These are phyloP conservation scores for Acrocephalus scirpaceus DNA, from an alignment of 2,797 vertebrate genomes.

Conservation along the genomic window DNA sequence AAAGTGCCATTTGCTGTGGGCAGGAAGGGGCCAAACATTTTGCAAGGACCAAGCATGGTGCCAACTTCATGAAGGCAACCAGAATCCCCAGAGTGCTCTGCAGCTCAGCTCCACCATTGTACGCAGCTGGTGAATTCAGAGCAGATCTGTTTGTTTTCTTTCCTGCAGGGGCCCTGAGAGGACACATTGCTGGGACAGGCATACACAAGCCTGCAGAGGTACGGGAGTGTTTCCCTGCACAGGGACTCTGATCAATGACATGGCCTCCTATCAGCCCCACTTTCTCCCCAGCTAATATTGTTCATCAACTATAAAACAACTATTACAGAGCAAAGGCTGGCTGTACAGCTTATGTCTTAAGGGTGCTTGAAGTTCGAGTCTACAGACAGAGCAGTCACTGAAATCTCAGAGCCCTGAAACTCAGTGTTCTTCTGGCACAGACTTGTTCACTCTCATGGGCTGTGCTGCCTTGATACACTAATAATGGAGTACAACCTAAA, in stretches of 20 bases:
- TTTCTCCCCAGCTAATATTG: neutral
- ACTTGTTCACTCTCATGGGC: neutral
- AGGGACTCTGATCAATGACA: fast-evolving
- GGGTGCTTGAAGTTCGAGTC: fast-evolving
- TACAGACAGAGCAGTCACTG: neutral
- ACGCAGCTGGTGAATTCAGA: neutral
- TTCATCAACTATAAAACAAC: neutral
- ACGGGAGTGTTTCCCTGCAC: fast-evolving
- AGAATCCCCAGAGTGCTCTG: neutral
- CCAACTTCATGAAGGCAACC: neutral
- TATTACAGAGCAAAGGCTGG: neutral
- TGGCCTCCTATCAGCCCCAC: fast-evolving
- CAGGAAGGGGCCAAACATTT: neutral
- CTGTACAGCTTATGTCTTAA: neutral
- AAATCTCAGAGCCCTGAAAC: neutral
- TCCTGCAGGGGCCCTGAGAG: neutral
- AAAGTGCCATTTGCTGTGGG: neutral
- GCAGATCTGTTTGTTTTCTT: neutral
- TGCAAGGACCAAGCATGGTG: neutral
- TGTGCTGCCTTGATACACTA: neutral
- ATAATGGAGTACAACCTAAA: neutral
- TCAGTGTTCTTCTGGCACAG: neutral
- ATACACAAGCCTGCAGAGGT: neutral
- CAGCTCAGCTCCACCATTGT: neutral
- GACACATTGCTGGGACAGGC: neutral